Evolutionary conservation across 1,140 invertebrate genomes (phyloP).

Genomic region (Danaus melanippus): DNA sequence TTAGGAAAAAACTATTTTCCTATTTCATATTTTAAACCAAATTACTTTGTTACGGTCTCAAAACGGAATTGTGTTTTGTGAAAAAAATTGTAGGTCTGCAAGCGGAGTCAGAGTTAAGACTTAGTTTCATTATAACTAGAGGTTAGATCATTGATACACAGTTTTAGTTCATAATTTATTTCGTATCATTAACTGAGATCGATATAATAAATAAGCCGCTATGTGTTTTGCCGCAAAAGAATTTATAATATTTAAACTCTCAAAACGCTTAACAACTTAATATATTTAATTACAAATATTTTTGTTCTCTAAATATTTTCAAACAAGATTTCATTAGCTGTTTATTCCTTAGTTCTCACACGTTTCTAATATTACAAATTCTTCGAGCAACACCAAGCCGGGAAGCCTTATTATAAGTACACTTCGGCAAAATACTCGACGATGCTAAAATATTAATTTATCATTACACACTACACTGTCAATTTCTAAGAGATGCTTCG

Average conservation of each 20-base stretch:
- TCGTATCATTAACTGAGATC: conserved; percentile 27
- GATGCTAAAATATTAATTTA: conserved; percentile 1
- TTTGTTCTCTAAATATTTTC: neutral
- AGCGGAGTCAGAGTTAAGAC: too few species aligned
- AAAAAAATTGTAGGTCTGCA: too few species aligned
- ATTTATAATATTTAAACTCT: neutral
- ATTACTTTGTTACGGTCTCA: too few species aligned
- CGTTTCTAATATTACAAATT: conserved; percentile 10
- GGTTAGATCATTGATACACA: too few species aligned
- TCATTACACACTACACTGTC: neutral
- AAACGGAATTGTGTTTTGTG: too few species aligned
- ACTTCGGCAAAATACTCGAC: conserved; percentile 18
- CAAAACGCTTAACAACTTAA: too few species aligned
- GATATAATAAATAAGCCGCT: conserved; percentile 23
- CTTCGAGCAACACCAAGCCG: conserved; percentile 10
- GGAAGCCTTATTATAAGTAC: conserved; percentile 16
- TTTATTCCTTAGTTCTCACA: neutral
- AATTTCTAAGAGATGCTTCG: neutral
- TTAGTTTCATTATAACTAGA: too few species aligned
- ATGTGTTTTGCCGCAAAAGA: conserved; percentile 7
- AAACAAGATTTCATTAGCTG: conserved; percentile 6
- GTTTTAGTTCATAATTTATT: conserved; percentile 15
- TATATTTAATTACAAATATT: too few species aligned
- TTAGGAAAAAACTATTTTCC: too few species aligned
- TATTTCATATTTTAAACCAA: too few species aligned